phyloP scores from a whole-genome alignment of 2,888 invertebrate species.

The Acronicta alni region DNA sequence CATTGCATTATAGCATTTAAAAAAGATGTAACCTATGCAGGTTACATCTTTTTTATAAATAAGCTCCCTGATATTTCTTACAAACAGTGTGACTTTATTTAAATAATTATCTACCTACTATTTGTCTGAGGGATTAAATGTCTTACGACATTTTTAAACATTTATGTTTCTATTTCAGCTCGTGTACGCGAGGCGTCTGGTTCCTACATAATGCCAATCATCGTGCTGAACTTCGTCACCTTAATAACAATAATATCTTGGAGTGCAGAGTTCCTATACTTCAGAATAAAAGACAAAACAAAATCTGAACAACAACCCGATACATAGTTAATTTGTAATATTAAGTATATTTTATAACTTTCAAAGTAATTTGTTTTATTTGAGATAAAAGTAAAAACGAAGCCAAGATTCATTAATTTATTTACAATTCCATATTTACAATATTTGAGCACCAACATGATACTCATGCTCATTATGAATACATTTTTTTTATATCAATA shows the following conservation, averaged over 20 bases:
- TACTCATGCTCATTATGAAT: slow-evolving; percentile 32
- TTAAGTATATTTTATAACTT: slow-evolving; percentile 35
- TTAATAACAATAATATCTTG: slow-evolving; percentile 89
- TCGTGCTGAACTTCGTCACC: slow-evolving; percentile 90
- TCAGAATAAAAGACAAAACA: slow-evolving; percentile 70
- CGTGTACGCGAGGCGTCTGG: slow-evolving; percentile 90
- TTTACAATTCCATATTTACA: slow-evolving; percentile 61
- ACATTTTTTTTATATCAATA: slow-evolving; percentile 39
- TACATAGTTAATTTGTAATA: slow-evolving; percentile 24
- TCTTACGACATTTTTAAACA: slow-evolving; percentile 6
- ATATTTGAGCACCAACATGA: slow-evolving; percentile 5
- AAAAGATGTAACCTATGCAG: too few species aligned
- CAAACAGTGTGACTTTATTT: too few species aligned
- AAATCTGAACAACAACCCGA: slow-evolving; percentile 51
- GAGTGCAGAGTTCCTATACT: slow-evolving; percentile 86
- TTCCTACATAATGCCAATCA: slow-evolving; percentile 89
- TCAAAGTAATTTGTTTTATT: slow-evolving; percentile 37
- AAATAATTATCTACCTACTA: background rate
- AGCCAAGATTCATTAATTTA: slow-evolving; percentile 44
- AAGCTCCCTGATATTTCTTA: too few species aligned
- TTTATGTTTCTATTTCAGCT: slow-evolving; percentile 83
- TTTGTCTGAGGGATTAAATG: slow-evolving; percentile 16
- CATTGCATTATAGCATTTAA: too few species aligned
- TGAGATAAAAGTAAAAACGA: slow-evolving; percentile 14
- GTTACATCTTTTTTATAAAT: too few species aligned